phyloP scores from a whole-genome alignment of 2,113 vertebrate genomes.

The Corydoras maculifer region DNA sequence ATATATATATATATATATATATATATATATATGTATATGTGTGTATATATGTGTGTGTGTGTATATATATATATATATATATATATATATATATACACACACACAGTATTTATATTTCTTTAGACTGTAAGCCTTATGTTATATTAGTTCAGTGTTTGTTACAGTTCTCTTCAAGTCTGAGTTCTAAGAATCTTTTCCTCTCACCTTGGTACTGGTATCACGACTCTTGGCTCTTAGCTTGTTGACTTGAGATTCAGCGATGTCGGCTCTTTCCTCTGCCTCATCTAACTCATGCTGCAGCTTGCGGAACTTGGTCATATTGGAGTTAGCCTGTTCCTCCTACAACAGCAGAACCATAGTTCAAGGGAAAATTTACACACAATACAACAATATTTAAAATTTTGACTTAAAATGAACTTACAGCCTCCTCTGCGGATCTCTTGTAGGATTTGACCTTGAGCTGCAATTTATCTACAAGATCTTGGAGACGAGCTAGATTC shows the following conservation, averaged over 20 bases:
- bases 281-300: constrained; percentile 62
- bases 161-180: background rate
- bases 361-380: too few relatives aligned
- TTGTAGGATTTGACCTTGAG: constrained; percentile 76
- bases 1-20: too few relatives aligned
- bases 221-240: constrained; percentile 62
- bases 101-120: too few relatives aligned
- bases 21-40: too few relatives aligned
- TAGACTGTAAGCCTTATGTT: too few relatives aligned
- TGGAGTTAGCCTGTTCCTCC: constrained; percentile 60
- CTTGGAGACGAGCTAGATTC: constrained; percentile 70
- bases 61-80: too few relatives aligned
- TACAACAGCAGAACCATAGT: constrained; percentile 12
- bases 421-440: constrained; percentile 67
- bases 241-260: constrained; percentile 65
- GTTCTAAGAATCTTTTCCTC: background rate
- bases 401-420: constrained; percentile 37
- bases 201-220: constrained; percentile 55
- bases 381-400: background rate
- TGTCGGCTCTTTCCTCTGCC: constrained; percentile 63
- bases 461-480: constrained; percentile 76
- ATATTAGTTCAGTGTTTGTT: too few relatives aligned
- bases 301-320: constrained; percentile 58
- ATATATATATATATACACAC: too few relatives aligned
- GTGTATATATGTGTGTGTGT: too few relatives aligned